A percentile compares a stretch with the other conserved stretches of the same genome.
These are phyloP conservation scores for Crotalus helleri DNA, from an alignment of 2,113 vertebrate species.

Conservation along the genomic window DNA sequence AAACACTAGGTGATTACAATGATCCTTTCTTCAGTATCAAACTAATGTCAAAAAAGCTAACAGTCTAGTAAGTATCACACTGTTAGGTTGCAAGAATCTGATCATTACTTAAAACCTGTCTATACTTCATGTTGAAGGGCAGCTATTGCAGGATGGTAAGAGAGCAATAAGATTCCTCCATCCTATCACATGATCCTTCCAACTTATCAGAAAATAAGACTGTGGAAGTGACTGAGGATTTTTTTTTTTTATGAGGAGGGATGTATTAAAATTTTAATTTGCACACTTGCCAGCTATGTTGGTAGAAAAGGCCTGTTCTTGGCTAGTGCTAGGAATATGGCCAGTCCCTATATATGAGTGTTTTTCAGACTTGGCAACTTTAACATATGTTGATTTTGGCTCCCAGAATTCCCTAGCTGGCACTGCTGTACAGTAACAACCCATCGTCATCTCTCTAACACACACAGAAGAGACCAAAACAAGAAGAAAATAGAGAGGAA, in stretches of 20 bases:
- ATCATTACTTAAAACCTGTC: background rate
- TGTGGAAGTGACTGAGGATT: background rate
- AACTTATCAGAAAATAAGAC: background rate
- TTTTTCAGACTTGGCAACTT: background rate
- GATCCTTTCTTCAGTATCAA: slow-evolving; percentile 32
- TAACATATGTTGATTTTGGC: background rate
- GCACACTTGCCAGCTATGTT: background rate
- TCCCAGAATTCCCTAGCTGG: background rate
- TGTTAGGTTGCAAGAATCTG: background rate
- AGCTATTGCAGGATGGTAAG: background rate
- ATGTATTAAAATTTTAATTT: background rate
- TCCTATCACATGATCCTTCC: background rate
- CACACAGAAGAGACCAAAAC: background rate
- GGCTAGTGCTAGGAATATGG: background rate
- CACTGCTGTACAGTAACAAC: background rate
- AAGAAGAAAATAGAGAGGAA: background rate
- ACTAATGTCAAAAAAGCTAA: background rate
- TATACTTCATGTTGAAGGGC: background rate
- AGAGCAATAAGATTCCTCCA: background rate
- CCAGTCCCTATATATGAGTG: background rate
- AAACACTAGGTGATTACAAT: slow-evolving; percentile 18
- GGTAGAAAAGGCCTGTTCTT: background rate
- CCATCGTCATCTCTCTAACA: background rate
- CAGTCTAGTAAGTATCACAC: background rate
- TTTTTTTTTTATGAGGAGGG: background rate